Evolutionary conservation across 2,113 vertebrate genomes (phyloP), one percentile per base, ranked within the genome.

Genomic region (Cololabis saira): DNA sequence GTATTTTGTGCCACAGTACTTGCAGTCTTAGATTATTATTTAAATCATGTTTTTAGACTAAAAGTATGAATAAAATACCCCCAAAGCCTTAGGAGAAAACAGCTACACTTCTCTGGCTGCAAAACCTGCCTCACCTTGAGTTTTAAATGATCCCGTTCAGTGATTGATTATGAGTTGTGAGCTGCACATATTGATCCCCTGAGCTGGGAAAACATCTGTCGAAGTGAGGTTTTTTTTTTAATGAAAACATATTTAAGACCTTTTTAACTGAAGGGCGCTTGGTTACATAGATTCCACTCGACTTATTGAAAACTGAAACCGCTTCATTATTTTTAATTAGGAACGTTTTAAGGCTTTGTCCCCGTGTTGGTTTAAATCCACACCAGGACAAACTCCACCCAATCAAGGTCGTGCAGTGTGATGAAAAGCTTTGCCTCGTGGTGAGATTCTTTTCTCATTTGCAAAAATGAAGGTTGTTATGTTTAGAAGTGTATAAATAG

Each of bases 141-240:
- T 61, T 61, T 70, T 54, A 70, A 55, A 64, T 19, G 24, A 61
- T 71, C 55, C n/a, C 11, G 33, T 59, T 76, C 24, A 64, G 49
- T 60, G 44, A 65, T 44, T 37, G 42, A 55, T 53, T 61, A 27
- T 59, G 13, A 47, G 33, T 45, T 56, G 33, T 56, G 24, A 56
- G 17, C 44, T 66, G 5, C 24, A 41, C 22, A 1, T 55, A 61
- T 72, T 57, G 68, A 78, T 78, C 48, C n/a, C 13, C 22, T 15
- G 15, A 50, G 53, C 21, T 18, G 43, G 43, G 33, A 70, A 58
- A 8, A 48, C 0, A 12, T 47, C 42, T 37, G 37, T 58, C 40
- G 12, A 65, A 44, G 37, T 18, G 16, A 50, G 27, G 16, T 27
- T 27, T 27, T 27, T 27, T 56, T 62, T 53, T 1, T 30, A 40